Percentiles rank a stretch among this genome's conserved stretches.
These are phyloP conservation scores for Amphipyra tragopoginis DNA, from an alignment of 2,888 invertebrate species.

Conservation along the genomic window DNA sequence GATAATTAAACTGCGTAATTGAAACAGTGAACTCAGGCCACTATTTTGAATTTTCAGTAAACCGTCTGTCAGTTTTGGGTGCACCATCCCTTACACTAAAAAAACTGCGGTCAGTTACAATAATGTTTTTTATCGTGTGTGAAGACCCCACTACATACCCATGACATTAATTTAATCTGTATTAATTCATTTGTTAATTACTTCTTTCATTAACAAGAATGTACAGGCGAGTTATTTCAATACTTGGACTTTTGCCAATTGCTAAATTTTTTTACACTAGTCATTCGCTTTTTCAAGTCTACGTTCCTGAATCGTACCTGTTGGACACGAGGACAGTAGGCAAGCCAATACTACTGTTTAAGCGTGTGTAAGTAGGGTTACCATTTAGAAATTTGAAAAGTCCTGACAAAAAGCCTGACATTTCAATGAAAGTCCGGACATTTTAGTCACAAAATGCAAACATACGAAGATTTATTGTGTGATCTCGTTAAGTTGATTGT, in stretches of 20 bases:
- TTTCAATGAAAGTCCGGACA: too few species aligned
- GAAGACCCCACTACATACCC: constrained; percentile 5
- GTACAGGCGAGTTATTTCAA: constrained; percentile 4
- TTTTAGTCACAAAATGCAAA: too few species aligned
- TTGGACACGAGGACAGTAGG: constrained; percentile 15
- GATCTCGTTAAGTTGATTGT: too few species aligned
- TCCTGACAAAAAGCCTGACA: too few species aligned
- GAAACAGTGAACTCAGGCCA: too few species aligned
- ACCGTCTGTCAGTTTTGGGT: too few species aligned
- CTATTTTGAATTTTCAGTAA: too few species aligned
- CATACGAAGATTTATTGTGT: too few species aligned
- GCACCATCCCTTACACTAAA: neutral
- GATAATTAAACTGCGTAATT: too few species aligned
- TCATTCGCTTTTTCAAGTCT: constrained; percentile 40
- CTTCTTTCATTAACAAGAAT: constrained; percentile 2
- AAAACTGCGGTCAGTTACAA: constrained; percentile 2
- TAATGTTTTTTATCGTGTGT: neutral
- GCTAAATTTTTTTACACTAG: constrained; percentile 38
- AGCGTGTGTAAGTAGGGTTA: too few species aligned
- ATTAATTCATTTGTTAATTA: constrained; percentile 9
- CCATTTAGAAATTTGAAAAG: too few species aligned
- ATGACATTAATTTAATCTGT: constrained; percentile 35
- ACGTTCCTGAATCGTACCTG: constrained; percentile 27
- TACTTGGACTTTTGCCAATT: constrained; percentile 27
- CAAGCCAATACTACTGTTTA: neutral